phyloP scores from a whole-genome alignment of 2,888 invertebrate genomes.

The Crioceris asparagi region DNA sequence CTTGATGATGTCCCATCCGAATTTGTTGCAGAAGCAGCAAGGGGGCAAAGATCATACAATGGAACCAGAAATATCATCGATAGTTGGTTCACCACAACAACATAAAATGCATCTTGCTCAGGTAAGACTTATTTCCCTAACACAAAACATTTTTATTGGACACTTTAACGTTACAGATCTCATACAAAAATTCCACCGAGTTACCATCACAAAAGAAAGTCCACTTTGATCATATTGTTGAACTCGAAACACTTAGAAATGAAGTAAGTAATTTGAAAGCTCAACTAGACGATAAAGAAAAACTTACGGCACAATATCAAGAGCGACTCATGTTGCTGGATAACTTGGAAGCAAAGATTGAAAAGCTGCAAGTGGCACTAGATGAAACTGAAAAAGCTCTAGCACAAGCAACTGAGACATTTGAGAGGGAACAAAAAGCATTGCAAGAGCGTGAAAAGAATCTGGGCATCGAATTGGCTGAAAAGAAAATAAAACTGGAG shows the following conservation, averaged over 20 bases:
- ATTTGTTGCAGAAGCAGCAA: slow-evolving; percentile 9
- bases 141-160: too few relatives aligned
- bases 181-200: slow-evolving; percentile 31
- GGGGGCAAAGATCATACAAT: slow-evolving; percentile 2
- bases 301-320: slow-evolving; percentile 47
- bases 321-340: slow-evolving; percentile 44
- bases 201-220: slow-evolving; percentile 31
- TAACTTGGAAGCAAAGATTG: slow-evolving; percentile 42
- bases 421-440: slow-evolving; percentile 45
- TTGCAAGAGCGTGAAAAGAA: slow-evolving; percentile 31
- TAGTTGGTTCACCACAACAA: too few relatives aligned
- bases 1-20: slow-evolving; percentile 9
- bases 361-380: slow-evolving; percentile 44
- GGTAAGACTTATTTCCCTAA: too few relatives aligned
- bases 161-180: too few relatives aligned
- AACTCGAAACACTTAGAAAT: slow-evolving; percentile 32
- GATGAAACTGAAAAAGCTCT: slow-evolving; percentile 45
- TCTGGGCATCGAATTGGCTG: slow-evolving; percentile 45
- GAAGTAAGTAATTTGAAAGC: slow-evolving; percentile 41
- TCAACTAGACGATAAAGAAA: slow-evolving; percentile 48
- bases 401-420: slow-evolving; percentile 37
- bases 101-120: too few relatives aligned
- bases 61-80: slow-evolving; percentile 31
- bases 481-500: slow-evolving; percentile 44
- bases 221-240: slow-evolving; percentile 45